Evolutionary conservation across 2,888 invertebrate species (phyloP).

Genomic region (Leptogaster cylindrica): DNA sequence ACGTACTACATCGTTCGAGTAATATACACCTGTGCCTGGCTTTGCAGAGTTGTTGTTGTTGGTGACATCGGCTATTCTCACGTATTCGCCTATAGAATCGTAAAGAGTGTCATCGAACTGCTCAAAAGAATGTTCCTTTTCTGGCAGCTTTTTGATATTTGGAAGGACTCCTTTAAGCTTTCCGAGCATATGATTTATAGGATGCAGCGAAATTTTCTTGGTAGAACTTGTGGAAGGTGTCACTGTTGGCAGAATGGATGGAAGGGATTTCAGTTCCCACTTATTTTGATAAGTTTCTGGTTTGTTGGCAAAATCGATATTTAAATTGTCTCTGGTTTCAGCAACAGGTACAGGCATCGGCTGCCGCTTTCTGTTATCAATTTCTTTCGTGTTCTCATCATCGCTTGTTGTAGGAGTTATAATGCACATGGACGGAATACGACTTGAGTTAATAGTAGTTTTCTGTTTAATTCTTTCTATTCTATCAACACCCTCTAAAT

Average conservation of each 20-base stretch:
- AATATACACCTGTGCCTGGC: slow-evolving; percentile 62
- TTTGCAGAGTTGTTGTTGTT: slow-evolving; percentile 70
- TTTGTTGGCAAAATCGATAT: background rate
- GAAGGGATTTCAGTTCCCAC: no score
- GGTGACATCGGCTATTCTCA: slow-evolving; percentile 82
- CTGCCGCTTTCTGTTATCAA: slow-evolving; percentile 50
- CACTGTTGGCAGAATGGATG: no score
- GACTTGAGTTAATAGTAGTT: slow-evolving; percentile 83
- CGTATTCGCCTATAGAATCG: slow-evolving; percentile 74
- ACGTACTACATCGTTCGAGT: slow-evolving; percentile 73
- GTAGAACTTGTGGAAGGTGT: background rate
- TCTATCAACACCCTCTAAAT: slow-evolving; percentile 85
- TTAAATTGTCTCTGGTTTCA: slow-evolving; percentile 18
- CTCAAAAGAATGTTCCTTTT: slow-evolving; percentile 64
- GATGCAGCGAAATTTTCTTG: slow-evolving; percentile 60
- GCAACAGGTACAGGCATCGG: slow-evolving; percentile 1
- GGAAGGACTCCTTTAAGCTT: slow-evolving; percentile 73
- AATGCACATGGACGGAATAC: slow-evolving; percentile 92
- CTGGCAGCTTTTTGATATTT: slow-evolving; percentile 64
- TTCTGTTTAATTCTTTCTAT: slow-evolving; percentile 85
- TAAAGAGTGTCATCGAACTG: slow-evolving; percentile 55
- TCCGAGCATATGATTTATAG: slow-evolving; percentile 76
- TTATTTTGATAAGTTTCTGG: background rate
- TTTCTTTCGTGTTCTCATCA: slow-evolving; percentile 69
- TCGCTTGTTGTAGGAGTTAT: slow-evolving; percentile 88